A percentile compares a stretch with the other conserved stretches of the same genome.
Evolutionary conservation across 2,888 invertebrate genomes (phyloP).

Genomic region (Catocala sponsa): DNA sequence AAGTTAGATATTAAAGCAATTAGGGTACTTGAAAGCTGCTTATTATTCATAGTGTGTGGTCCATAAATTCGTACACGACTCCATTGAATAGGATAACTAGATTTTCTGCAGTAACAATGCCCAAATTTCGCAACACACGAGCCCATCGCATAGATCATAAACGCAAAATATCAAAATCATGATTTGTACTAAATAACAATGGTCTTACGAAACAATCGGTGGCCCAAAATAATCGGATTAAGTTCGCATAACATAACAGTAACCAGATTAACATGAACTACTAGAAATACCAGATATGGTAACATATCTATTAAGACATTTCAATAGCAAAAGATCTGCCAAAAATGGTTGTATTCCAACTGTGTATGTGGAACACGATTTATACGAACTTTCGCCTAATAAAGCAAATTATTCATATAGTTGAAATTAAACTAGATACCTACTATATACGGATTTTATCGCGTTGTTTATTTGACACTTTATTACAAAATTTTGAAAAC

Average conservation of each 20-base stretch:
- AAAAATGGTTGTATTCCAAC: conserved; percentile 33
- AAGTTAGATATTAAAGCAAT: no score
- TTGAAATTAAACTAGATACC: no score
- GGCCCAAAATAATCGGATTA: conserved; percentile 46
- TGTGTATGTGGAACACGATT: conserved; percentile 31
- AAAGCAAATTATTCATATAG: conserved; percentile 8
- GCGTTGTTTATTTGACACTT: no score
- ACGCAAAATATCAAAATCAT: conserved; percentile 52
- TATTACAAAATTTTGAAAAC: no score
- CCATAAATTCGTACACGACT: conserved; percentile 40
- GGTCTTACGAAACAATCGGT: conserved; percentile 43
- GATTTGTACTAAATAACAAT: conserved; percentile 50
- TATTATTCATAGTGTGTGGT: conserved; percentile 29
- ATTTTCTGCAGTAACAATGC: conserved; percentile 36
- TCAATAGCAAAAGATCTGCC: conserved; percentile 36
- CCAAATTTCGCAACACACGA: conserved; percentile 40
- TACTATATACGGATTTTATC: no score
- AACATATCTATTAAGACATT: conserved; percentile 26
- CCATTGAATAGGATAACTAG: conserved; percentile 27
- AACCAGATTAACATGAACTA: conserved; percentile 35
- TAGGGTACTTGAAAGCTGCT: conserved; percentile 18
- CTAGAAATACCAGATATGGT: conserved; percentile 27
- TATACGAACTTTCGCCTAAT: conserved; percentile 39
- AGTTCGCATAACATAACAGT: conserved; percentile 34
- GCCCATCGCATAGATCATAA: conserved; percentile 37